Base-by-base conservation (phyloP, 1,140 invertebrate species). In the Melitaea cinxia region DNA sequence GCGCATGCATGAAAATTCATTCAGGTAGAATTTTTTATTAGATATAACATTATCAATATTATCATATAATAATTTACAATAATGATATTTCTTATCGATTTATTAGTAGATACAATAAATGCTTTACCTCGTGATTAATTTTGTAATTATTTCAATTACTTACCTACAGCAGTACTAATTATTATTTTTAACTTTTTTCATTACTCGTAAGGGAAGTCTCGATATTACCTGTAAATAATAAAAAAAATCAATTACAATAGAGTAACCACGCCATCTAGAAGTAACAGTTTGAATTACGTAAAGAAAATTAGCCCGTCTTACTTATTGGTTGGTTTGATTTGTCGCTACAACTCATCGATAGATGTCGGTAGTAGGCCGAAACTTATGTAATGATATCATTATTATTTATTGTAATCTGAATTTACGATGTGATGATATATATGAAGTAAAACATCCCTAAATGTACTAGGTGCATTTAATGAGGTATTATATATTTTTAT, bases 221-320 rank as follows among this genome's bases (percentile, higher is more conserved):
- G 15, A 39, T 2, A 5, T 47, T 47, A 47, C 42, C 42, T 47
- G 42, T 21, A 47, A 47, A 47, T 19, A 47, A 15, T 12, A 24
- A 47, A 47, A 47, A 47, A 21, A 10, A 12, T 23, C 10, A 21
- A n/a, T 23, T 47, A 23, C 9, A 12, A 17, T 10, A 21, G 9
- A n/a, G 4, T 9, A 4, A 21, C 19, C 12, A 3, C 42, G 42
- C 42, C 42, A 47, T 47, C 42, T 47, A 47, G 7, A 12, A 12
- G 3, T 3, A 47, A 1, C 0, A 12, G 2, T 1, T 9, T 1
- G 23, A 47, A 12, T 12, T 23, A 23, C 6, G 10, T 21, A 9
- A 23, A 12, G 10, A 24, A 47, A 12, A 10, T 21, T 47, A 17
- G 7, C 9, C 42, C 7, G 42, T 12, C 21, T 12, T 47, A 33